Evolutionary conservation across 37 sponge, comb jelly and placozoan species (phyloP), one percentile per base, ranked within the genome.

Genomic region (Haliclona indistincta): DNA sequence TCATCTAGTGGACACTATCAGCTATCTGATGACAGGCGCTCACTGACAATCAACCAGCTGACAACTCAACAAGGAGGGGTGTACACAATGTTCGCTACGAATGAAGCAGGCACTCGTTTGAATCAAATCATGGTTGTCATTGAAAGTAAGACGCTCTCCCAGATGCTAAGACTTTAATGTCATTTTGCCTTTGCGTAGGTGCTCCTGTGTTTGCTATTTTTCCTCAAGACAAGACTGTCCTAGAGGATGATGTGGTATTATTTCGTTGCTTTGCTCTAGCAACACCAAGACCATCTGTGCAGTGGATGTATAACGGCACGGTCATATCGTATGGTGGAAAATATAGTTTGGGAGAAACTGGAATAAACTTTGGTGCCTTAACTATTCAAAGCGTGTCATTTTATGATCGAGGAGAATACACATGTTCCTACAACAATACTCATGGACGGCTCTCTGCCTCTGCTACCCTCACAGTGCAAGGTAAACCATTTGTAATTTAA

Each of bases 111-210:
- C 6, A 58, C 60, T n/a, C 6, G n/a, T 20, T 25, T 26, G 11
- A 58, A 6, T 6, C 6, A 11, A 25, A n/a, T n/a, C 7, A 25
- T n/a, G 26, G 26, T 58, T 25, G 23, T 25, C 22, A n/a, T 58
- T n/a, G 60, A 58, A 58, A 26, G 60, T 58, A 58, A 58, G 7
- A 26, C n/a, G n/a, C n/a, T n/a, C n/a, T n/a, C n/a, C n/a, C n/a
- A 15, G 10, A 47, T 47, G 15, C 51, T 47, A 15, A 17, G 10
- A 17, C 10, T 47, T 47, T 15, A 47, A 17, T 47, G 10, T 17
- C 51, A 17, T 47, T 17, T 47, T 47, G 10, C 51, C 15, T 47
- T 47, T 47, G 10, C 15, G 10, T 15, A 47, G 51, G 13, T 47
- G 51, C 51, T 15, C 51, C 51, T 47, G 51, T 47, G 15, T 17